A percentile compares a stretch with the other conserved stretches of the same genome.
Evolutionary conservation across 2,797 vertebrate genomes (phyloP).

Genomic region (Pipistrellus nathusii): DNA sequence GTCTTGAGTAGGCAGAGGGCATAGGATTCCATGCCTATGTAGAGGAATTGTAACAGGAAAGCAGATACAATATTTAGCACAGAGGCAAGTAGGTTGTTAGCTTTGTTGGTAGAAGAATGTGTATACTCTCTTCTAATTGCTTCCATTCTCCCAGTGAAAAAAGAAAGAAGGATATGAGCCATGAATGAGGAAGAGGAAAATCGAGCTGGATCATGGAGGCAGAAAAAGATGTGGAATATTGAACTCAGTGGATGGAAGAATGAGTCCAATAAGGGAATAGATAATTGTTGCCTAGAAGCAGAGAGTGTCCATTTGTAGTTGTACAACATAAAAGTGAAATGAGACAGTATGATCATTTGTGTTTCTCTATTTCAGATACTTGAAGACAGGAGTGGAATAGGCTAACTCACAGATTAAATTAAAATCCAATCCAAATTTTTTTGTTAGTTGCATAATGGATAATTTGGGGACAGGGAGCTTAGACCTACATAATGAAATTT

Average conservation of each 20-base stretch:
- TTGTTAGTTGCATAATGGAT: constrained; percentile 3
- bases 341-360: background rate
- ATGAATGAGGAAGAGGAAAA: background rate
- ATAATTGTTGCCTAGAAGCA: background rate
- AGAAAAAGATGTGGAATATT: background rate
- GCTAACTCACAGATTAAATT: background rate
- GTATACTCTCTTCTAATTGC: background rate
- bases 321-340: background rate
- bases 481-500: constrained; percentile 11
- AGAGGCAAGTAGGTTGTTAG: background rate
- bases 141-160: background rate
- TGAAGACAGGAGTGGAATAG: constrained; percentile 18
- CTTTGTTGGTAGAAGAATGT: background rate
- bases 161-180: background rate
- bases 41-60: background rate
- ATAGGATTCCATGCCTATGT: too few relatives aligned
- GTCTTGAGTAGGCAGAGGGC: too few relatives aligned
- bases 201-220: background rate
- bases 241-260: background rate
- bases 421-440: background rate
- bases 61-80: background rate
- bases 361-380: constrained; percentile 10
- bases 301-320: constrained; percentile 5
- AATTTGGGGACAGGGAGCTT: background rate
- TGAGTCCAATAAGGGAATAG: background rate